These are phyloP conservation scores for Merops nubicus DNA, from an alignment of 2,113 vertebrate genomes.

Conservation along the genomic window DNA sequence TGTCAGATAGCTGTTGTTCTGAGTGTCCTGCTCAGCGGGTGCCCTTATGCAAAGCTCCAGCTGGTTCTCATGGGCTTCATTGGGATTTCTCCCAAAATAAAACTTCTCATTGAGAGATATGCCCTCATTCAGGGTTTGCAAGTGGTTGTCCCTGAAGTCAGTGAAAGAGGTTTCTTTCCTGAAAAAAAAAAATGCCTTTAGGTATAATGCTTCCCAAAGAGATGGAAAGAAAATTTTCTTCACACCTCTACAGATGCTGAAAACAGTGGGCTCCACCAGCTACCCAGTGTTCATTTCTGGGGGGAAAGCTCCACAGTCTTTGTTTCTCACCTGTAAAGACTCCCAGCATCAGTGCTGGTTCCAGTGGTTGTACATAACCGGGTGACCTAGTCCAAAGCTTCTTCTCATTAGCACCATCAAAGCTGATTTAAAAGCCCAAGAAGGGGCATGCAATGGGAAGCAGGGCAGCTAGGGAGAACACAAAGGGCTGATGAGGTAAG, in stretches of 20 bases:
- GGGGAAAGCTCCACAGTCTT: not conserved
- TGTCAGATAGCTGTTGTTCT: not conserved
- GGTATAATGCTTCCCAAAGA: not conserved
- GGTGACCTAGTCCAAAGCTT: not conserved
- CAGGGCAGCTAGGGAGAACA: not conserved
- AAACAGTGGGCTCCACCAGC: not conserved
- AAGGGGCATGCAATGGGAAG: not conserved
- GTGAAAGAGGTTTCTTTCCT: not conserved
- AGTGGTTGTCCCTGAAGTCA: not conserved
- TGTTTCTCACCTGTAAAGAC: not conserved
- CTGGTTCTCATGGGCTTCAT: not conserved
- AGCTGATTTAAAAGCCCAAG: not conserved
- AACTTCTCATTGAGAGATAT: not conserved
- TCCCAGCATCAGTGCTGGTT: not conserved
- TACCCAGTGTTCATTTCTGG: not conserved
- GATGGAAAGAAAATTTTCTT: not conserved
- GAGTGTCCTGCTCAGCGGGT: accelerated
- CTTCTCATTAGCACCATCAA: not conserved
- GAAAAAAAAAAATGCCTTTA: not conserved
- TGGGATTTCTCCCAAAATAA: not conserved
- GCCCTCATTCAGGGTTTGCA: not conserved
- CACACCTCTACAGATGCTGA: not conserved
- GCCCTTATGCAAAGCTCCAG: not conserved
- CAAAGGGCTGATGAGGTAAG: not conserved
- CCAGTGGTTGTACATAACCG: not conserved